These are phyloP conservation scores for Listrodromus nycthemerus DNA, from an alignment of 2,888 invertebrate species.

Conservation along the genomic window DNA sequence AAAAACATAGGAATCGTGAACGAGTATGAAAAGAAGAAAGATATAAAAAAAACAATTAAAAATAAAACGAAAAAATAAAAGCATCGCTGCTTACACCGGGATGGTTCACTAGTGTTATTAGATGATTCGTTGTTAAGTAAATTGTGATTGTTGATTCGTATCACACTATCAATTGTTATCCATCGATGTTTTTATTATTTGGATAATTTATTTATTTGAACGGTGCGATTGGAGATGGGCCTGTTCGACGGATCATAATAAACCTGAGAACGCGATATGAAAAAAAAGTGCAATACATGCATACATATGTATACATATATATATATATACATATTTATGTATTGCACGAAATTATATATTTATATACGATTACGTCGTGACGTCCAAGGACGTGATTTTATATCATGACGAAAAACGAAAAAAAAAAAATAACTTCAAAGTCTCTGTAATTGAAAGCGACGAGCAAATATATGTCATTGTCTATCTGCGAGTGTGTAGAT, in stretches of 20 bases:
- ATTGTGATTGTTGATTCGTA: conserved; percentile 64
- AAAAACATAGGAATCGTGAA: conserved; percentile 29
- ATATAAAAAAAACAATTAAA: conserved; percentile 60
- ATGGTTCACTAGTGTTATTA: conserved; percentile 59
- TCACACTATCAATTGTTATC: conserved; percentile 68
- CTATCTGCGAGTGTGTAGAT: conserved; percentile 60
- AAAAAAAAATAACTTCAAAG: conserved; percentile 48
- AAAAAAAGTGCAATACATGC: conserved; percentile 27
- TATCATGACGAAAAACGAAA: conserved; percentile 62
- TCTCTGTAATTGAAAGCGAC: conserved; percentile 45
- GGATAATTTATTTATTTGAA: conserved; percentile 83
- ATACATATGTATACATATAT: not conserved
- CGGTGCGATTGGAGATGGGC: conserved; percentile 31
- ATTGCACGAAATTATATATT: conserved; percentile 74
- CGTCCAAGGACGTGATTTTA: conserved; percentile 69
- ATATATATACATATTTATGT: conserved; percentile 29
- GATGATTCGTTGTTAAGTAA: conserved; percentile 73
- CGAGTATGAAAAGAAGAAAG: conserved; percentile 30
- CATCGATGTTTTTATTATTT: conserved; percentile 77
- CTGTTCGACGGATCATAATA: conserved; percentile 32
- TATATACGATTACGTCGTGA: conserved; percentile 73
- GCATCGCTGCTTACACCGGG: conserved; percentile 44
- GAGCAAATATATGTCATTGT: conserved; percentile 51
- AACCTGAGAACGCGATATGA: conserved; percentile 33
- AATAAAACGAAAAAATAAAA: conserved; percentile 32